Evolutionary conservation across 2,113 vertebrate genomes (phyloP).

Genomic region (Puffinus mauretanicus): DNA sequence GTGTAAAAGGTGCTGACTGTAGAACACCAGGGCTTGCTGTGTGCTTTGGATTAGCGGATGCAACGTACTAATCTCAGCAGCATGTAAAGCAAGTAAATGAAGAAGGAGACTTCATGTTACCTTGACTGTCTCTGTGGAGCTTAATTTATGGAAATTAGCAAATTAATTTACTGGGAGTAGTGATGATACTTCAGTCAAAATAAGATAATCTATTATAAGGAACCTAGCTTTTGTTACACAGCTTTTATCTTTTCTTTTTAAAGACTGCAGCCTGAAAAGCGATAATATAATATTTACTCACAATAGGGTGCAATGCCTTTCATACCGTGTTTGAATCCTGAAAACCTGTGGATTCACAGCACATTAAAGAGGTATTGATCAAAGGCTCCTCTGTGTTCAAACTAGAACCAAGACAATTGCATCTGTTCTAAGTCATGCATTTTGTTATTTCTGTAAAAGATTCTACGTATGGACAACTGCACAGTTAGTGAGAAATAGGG

Average conservation of each 20-base stretch:
- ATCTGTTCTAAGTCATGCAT: neutral
- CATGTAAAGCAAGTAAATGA: neutral
- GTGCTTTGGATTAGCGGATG: neutral
- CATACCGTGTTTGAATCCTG: neutral
- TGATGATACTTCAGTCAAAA: constrained; percentile 23
- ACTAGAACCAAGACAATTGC: constrained; percentile 4
- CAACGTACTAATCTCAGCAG: neutral
- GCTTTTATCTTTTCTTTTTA: constrained; percentile 40
- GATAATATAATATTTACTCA: constrained; percentile 27
- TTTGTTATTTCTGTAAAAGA: neutral
- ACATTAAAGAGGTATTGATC: constrained; percentile 10
- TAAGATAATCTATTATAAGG: neutral
- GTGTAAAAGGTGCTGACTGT: neutral
- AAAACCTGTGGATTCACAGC: neutral
- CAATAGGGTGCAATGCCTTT: neutral
- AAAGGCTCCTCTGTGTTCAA: constrained; percentile 24
- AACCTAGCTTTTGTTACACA: constrained; percentile 19
- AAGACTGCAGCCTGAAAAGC: neutral
- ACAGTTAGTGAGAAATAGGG: neutral
- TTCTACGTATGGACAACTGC: neutral
- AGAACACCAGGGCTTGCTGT: neutral
- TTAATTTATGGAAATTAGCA: constrained; percentile 35
- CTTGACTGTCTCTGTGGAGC: neutral
- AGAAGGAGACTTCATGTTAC: neutral
- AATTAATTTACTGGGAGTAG: constrained; percentile 10